Evolutionary conservation across 2,888 invertebrate genomes (phyloP).

Genomic region (Acholoe squamosa): DNA sequence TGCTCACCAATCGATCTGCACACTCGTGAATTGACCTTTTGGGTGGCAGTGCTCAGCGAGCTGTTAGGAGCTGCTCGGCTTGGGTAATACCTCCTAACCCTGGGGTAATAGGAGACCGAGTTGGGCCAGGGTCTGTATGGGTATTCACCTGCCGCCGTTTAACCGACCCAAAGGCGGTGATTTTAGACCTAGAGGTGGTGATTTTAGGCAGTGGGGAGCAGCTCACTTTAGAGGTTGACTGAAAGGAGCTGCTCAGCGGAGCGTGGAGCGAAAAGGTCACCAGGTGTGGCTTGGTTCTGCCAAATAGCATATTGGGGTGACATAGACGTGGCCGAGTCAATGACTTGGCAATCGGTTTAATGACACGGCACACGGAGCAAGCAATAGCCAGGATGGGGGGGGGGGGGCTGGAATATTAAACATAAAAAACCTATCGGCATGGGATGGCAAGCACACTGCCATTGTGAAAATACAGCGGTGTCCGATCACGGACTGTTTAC

Average conservation of each 20-base stretch:
- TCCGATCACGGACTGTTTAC: too few relatives aligned
- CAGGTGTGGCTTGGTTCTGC: neutral
- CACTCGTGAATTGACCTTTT: neutral
- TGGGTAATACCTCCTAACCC: conserved; percentile 7
- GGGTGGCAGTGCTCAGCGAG: neutral
- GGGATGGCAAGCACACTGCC: too few relatives aligned
- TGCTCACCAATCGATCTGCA: neutral
- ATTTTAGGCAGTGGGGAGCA: neutral
- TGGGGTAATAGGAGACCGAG: neutral
- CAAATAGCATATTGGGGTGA: too few relatives aligned
- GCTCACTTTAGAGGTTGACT: neutral
- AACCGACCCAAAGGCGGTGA: neutral
- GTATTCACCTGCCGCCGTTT: neutral
- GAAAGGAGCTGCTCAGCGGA: conserved; percentile 9
- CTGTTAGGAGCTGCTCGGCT: neutral
- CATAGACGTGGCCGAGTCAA: too few relatives aligned
- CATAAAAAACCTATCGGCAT: too few relatives aligned
- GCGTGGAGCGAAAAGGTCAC: conserved; percentile 1
- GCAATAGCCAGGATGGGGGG: too few relatives aligned
- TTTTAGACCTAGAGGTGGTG: too few relatives aligned
- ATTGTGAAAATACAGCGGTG: too few relatives aligned
- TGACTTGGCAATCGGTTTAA: too few relatives aligned
- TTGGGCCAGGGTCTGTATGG: neutral
- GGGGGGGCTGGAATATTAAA: too few relatives aligned
- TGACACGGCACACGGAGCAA: too few relatives aligned